Conservation (phyloP, 2,113 vertebrate species). For the Numenius arquata region DNA sequence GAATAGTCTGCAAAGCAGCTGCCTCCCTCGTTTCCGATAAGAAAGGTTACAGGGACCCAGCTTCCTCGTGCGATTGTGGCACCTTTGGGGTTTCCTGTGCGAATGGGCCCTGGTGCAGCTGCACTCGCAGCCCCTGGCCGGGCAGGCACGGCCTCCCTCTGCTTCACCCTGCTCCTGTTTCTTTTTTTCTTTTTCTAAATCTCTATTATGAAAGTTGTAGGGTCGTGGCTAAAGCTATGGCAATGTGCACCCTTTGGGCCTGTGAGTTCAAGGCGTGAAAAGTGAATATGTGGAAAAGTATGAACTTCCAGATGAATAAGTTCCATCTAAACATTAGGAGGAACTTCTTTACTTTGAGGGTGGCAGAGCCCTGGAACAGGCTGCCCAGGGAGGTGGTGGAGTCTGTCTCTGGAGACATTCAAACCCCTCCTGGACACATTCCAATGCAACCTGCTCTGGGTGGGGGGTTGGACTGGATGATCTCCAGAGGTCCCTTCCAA, state of each 20-base stretch:
- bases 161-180: background rate
- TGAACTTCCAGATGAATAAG: too few relatives aligned
- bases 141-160: background rate
- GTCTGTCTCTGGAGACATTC: too few relatives aligned
- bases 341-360: too few relatives aligned
- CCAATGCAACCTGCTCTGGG: too few relatives aligned
- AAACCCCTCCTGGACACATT: too few relatives aligned
- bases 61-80: background rate
- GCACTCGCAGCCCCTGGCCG: background rate
- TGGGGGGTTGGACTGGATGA: too few relatives aligned
- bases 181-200: background rate
- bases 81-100: slow-evolving; percentile 54
- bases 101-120: background rate
- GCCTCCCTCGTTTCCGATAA: background rate
- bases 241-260: background rate
- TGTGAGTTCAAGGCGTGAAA: background rate
- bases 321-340: too few relatives aligned
- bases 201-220: background rate
- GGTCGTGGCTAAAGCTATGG: background rate
- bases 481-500: too few relatives aligned
- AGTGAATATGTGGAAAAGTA: rapidly evolving
- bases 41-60: background rate
- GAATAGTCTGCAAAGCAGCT: background rate
- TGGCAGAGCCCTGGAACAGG: too few relatives aligned
- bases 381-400: too few relatives aligned